Base-by-base conservation (phyloP, 1,140 invertebrate species). In the Tribolium madens region DNA sequence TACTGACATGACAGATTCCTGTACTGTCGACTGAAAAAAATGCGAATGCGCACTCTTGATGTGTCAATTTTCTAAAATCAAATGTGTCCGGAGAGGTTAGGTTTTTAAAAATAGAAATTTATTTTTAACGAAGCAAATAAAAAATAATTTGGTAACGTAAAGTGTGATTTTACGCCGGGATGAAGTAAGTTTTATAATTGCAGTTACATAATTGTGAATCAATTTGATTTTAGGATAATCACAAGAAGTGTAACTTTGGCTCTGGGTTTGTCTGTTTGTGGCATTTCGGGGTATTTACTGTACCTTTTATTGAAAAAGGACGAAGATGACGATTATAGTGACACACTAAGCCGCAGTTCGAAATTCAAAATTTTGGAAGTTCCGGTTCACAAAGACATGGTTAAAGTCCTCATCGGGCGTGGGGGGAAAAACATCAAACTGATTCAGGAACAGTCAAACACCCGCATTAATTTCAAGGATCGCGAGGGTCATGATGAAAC, bases 381-480 rank as follows among this genome's bases (percentile, higher is more conserved):
- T 3, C 84, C 85, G 81, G 83, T 91, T 31, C 88, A 88, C 2
- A 85, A 85, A 68, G 80, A 87, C 15, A 81, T 82, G 76, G 86
- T 90, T 52, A 86, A 87, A 2, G 76, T 81, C 33, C 76, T 91
- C 33, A 90, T 91, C 85, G 93, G 93, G 72, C 87, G 91, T 77
- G 88, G 86, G 76, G 93, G 93, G 4, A 84, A 85, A 7, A 90
- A 90, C 78, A 90, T 95, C 36, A 93, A 92, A 84, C 86, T 91
- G 72, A 90, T 97, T 80, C 90, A 95, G 83, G 86, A 90, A 50
- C 89, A 89, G 78, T 92, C 92, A 0, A 89, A 90, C 42, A 92
- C 93, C 1, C 87, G 87, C 78, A 92, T 96, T 52, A 89, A 89
- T 82, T 94, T 95, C 78, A 84, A 82, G 86, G 81, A 87, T 84